phyloP scores from a whole-genome alignment of 2,113 vertebrate species.

The Calidris pugnax region DNA sequence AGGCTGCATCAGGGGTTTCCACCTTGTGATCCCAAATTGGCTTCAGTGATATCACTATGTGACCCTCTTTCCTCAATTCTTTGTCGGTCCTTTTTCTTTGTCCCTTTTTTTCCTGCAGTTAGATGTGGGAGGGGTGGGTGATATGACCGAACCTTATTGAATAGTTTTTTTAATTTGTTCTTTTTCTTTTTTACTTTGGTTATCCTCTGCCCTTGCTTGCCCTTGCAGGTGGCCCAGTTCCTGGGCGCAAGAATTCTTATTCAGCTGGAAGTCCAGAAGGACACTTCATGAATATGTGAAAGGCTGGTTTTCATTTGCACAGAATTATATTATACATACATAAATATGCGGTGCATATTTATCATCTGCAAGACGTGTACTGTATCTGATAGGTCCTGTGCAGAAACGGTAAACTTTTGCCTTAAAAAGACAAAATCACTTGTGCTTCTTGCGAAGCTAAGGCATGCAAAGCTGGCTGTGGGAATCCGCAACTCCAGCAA shows the following conservation, averaged over 20 bases:
- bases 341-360: background rate
- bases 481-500: background rate
- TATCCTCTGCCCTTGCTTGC: background rate
- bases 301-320: background rate
- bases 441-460: background rate
- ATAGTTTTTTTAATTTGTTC: background rate
- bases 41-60: rapidly evolving
- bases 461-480: background rate
- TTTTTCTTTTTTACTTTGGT: background rate
- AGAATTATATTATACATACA: background rate
- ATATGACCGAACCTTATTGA: background rate
- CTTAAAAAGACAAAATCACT: background rate
- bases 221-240: background rate
- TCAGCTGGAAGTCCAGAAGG: background rate
- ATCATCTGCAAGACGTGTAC: background rate
- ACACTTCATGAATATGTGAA: background rate
- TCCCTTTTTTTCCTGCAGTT: background rate
- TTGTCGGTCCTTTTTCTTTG: rapidly evolving
- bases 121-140: background rate
- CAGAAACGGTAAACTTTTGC: background rate
- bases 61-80: background rate
- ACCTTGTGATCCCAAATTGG: background rate
- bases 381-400: background rate
- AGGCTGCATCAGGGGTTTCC: background rate
- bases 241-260: background rate